Evolutionary conservation across 2,797 vertebrate genomes (phyloP).

Genomic region (Centroberyx gerrardi): DNA sequence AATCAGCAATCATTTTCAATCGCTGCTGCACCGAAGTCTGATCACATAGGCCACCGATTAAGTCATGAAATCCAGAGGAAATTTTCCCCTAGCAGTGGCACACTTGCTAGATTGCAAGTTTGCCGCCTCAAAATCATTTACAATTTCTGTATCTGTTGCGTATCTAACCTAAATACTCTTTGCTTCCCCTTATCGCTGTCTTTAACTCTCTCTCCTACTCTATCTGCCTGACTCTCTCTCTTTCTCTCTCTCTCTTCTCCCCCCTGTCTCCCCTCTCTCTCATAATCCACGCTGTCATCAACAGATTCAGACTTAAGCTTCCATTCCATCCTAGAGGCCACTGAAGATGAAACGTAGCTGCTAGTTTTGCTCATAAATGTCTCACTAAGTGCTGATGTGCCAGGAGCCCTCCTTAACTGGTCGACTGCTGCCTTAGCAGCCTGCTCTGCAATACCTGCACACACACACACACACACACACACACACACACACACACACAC

Average conservation of each 20-base stretch:
- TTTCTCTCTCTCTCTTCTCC: constrained; percentile 4
- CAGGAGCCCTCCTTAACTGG: constrained; percentile 46
- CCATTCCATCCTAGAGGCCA: constrained; percentile 59
- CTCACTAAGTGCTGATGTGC: constrained; percentile 50
- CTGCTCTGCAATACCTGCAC: constrained; percentile 15
- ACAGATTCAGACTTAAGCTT: constrained; percentile 59
- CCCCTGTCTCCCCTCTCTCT: constrained; percentile 22
- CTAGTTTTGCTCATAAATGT: constrained; percentile 65
- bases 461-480: neutral
- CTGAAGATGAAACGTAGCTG: constrained; percentile 61
- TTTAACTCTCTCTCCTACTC: neutral
- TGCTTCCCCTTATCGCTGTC: constrained; percentile 8
- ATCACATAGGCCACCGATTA: neutral
- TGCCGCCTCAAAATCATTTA: constrained; percentile 9
- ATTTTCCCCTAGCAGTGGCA: neutral
- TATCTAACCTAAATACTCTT: constrained; percentile 14
- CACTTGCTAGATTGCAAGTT: neutral
- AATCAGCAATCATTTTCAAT: neutral
- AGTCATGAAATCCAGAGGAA: neutral
- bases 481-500: constrained; percentile 13
- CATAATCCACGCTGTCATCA: constrained; percentile 64
- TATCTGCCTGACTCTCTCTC: neutral
- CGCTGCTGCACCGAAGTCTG: neutral
- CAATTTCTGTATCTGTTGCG: constrained; percentile 12
- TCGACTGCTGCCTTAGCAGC: constrained; percentile 30